These are phyloP conservation scores for Drosophila grimshawi DNA, from an alignment of 1,140 invertebrate species.

Conservation along the genomic window DNA sequence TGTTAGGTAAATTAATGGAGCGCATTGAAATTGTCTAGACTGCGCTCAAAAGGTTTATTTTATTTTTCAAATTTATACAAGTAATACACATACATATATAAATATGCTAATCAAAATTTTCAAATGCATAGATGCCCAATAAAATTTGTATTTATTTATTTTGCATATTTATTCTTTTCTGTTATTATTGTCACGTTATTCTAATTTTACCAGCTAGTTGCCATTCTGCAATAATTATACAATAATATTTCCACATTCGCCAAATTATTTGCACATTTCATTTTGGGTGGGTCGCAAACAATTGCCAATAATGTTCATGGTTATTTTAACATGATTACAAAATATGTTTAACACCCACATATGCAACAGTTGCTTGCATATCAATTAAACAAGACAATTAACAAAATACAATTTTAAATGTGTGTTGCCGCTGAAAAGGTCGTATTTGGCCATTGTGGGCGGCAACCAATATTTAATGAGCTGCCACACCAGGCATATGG, in stretches of 20 bases:
- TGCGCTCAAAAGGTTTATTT: not conserved
- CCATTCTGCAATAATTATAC: constrained; percentile 23
- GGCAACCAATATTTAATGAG: constrained; percentile 67
- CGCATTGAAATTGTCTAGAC: constrained; percentile 33
- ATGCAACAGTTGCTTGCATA: constrained; percentile 51
- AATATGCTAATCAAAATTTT: too few relatives aligned
- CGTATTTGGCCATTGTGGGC: constrained; percentile 8
- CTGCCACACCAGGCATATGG: constrained; percentile 54
- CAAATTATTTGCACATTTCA: constrained; percentile 44
- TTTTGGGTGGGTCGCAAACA: constrained; percentile 28
- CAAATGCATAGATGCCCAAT: too few relatives aligned
- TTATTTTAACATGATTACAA: constrained; percentile 70
- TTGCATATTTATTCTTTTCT: not conserved
- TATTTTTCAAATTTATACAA: not conserved
- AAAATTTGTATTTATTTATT: too few relatives aligned
- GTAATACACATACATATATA: too few relatives aligned
- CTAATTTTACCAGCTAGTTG: not conserved
- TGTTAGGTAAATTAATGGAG: constrained; percentile 33
- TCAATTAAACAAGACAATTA: constrained; percentile 59
- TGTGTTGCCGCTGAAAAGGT: not conserved
- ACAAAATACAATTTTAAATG: constrained; percentile 54
- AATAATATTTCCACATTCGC: constrained; percentile 3
- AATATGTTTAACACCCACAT: constrained; percentile 38
- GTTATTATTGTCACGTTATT: not conserved
- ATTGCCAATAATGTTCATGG: constrained; percentile 55